Base-by-base conservation (phyloP, 2,888 invertebrate genomes). In the Drosophila mayaguana region DNA sequence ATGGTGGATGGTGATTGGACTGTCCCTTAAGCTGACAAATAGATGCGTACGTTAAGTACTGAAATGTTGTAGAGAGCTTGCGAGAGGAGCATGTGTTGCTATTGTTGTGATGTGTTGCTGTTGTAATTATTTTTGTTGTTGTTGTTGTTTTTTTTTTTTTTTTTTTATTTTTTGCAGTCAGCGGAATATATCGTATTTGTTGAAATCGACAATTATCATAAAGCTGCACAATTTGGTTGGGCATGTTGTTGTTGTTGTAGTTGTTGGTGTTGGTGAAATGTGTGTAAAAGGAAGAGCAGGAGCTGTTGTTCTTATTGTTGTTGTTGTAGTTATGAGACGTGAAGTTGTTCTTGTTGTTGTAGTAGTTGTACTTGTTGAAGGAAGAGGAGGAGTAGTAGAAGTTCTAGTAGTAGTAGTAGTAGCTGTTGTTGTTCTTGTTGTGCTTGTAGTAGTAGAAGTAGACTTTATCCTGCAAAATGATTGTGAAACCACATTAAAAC, bases 391-490 rank as follows among this genome's bases (percentile, higher is more conserved):
- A 81, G 89, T 80, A 90, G 90, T 90, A 88, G 89, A 79, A 80
- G 88, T 83, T 80, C 79, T 84, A 89, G 88, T 84, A 86, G 89
- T 90, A 84, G 90, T 89, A 90, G 90, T 89, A 66, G 67, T 83
- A 56, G 64, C 84, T 81, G 85, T 77, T 67, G 67, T 78, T 78
- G 85, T 88, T 85, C 80, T 85, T 88, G 88, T 89, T 87, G 88
- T 90, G 88, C 90, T 90, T 88, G 91, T 90, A 92, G 92, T 90
- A 92, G 92, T 88, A 91, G 90, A 89, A 91, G 92, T 89, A 91
- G 92, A 85, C 91, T 92, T 92, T 91, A 88, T 90, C 92, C 92
- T 92, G 92, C 88, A 92, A 92, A 92, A 92, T 92, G 92, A 92
- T 92, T 91, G 90, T 91, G 84, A 92, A 91, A 92, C 91, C 90